Percentiles rank a stretch among this genome's conserved stretches.
Evolutionary conservation across 2,113 vertebrate species (phyloP).

Genomic region (Numida meleagris): DNA sequence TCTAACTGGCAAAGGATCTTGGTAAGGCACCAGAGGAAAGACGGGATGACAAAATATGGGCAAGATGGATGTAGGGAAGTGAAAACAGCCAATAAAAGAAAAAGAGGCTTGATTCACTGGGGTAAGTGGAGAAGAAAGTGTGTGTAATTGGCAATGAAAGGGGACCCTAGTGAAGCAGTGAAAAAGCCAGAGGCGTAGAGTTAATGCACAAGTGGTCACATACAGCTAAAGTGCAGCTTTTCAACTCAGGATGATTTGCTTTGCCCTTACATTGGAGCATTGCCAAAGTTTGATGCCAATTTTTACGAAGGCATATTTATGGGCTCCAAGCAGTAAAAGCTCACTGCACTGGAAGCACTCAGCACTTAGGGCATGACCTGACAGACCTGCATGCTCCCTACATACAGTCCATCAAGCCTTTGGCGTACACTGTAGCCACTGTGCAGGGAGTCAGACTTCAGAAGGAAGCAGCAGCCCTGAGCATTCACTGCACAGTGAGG

Average conservation of each 20-base stretch:
- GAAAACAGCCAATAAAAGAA: not conserved
- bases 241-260: not conserved
- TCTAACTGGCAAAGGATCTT: not conserved
- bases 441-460: not conserved
- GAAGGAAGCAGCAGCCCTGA: not conserved
- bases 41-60: not conserved
- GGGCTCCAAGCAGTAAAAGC: not conserved
- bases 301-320: not conserved
- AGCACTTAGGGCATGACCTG: not conserved
- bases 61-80: not conserved
- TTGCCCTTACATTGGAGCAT: not conserved
- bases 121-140: not conserved
- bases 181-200: not conserved
- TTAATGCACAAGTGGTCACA: not conserved
- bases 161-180: not conserved
- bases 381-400: not conserved
- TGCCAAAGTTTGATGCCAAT: not conserved
- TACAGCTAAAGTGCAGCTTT: not conserved
- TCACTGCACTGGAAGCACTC: not conserved
- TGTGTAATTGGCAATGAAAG: not conserved
- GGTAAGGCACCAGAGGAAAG: not conserved
- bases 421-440: fast-evolving
- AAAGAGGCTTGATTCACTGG: not conserved
- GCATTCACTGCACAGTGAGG: not conserved
- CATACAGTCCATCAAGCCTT: fast-evolving